Evolutionary conservation across 2,888 invertebrate species (phyloP).

Genomic region (Trilocha varians): DNA sequence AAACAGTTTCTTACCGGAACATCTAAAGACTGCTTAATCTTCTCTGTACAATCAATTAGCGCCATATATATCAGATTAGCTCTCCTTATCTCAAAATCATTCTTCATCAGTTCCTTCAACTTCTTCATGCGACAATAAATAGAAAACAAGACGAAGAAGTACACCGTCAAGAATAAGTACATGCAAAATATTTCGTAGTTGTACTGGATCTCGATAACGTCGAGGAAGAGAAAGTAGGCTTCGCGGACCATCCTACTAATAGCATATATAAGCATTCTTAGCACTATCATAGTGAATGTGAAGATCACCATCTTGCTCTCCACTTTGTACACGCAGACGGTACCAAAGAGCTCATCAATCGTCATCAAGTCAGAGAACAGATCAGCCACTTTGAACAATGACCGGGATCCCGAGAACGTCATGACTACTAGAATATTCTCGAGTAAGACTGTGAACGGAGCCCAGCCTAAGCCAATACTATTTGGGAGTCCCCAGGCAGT

Average conservation of each 20-base stretch:
- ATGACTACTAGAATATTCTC: neutral
- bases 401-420: too few species aligned
- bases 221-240: too few species aligned
- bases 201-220: neutral
- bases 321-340: neutral
- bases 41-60: neutral
- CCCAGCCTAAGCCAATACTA: neutral
- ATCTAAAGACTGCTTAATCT: neutral
- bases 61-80: neutral
- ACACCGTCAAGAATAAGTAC: neutral
- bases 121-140: neutral
- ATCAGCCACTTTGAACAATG: neutral
- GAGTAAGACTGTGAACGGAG: neutral
- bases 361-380: too few species aligned
- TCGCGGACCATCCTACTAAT: too few species aligned
- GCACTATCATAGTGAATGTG: too few species aligned
- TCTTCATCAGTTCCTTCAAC: neutral
- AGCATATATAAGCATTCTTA: too few species aligned
- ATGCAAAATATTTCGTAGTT: neutral
- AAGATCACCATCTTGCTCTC: too few species aligned
- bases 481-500: neutral
- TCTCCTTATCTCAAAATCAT: neutral
- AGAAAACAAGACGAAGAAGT: neutral
- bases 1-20: neutral
- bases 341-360: neutral